Evolutionary conservation across 2,797 vertebrate genomes (phyloP).

Genomic region (Myiotriccus ornatus): DNA sequence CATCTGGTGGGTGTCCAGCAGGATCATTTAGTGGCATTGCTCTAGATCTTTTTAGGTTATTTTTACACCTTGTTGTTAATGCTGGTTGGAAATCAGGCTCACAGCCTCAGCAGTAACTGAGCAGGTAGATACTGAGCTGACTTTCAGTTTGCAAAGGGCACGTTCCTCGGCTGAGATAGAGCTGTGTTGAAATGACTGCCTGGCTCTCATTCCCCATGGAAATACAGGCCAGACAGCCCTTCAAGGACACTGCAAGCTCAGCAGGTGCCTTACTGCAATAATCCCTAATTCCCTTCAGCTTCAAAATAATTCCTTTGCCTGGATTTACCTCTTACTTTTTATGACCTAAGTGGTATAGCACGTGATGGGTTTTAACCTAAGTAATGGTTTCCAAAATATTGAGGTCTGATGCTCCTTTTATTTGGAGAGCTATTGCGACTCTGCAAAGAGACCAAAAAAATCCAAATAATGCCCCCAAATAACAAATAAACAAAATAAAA

Average conservation of each 20-base stretch:
- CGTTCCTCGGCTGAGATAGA: rapidly evolving
- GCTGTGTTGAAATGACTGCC: neutral
- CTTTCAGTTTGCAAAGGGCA: neutral
- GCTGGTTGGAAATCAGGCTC: neutral
- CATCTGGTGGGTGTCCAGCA: neutral
- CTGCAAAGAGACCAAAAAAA: neutral
- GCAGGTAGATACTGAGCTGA: neutral
- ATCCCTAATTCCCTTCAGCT: slow-evolving; percentile 34
- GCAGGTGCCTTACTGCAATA: neutral
- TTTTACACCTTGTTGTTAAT: neutral
- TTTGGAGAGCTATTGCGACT: neutral
- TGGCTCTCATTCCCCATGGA: neutral
- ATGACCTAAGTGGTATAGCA: neutral
- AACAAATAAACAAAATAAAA: neutral
- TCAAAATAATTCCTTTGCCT: neutral
- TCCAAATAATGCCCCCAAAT: neutral
- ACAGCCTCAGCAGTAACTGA: neutral
- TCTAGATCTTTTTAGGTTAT: neutral
- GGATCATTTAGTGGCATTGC: neutral
- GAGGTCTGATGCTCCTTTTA: neutral
- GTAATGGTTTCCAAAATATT: neutral
- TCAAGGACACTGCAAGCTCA: neutral
- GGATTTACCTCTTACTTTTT: slow-evolving; percentile 10
- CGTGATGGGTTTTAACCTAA: neutral
- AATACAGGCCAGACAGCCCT: neutral